Conservation (phyloP, 1,140 invertebrate genomes). For the Anoplolepis gracilipes region DNA sequence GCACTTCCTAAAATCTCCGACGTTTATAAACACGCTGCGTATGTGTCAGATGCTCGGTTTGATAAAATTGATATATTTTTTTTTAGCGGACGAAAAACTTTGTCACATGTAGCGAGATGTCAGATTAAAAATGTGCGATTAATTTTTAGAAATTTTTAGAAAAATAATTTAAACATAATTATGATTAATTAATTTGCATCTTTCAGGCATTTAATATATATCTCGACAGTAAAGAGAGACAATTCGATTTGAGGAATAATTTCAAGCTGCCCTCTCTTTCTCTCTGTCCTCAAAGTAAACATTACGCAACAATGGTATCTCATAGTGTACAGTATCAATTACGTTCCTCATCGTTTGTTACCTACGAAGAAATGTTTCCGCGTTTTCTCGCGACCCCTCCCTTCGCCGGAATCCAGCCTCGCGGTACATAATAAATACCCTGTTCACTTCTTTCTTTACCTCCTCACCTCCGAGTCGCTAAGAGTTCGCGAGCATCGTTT, state of each 20-base stretch:
- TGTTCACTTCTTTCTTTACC: constrained; percentile 12
- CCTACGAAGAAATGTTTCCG: constrained; percentile 29
- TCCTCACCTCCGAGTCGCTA: constrained; percentile 23
- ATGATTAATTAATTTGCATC: not conserved
- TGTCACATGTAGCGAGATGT: not conserved
- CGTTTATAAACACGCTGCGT: not conserved
- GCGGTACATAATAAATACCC: constrained; percentile 49
- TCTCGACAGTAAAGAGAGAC: not conserved
- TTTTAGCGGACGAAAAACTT: not conserved
- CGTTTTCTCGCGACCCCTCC: constrained; percentile 33
- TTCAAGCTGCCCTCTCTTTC: not conserved
- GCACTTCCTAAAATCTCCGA: constrained; percentile 17
- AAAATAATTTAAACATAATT: not conserved
- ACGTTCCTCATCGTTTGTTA: constrained; percentile 45
- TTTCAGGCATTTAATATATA: not conserved
- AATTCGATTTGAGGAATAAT: not conserved
- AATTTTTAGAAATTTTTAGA: not conserved
- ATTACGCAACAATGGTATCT: constrained; percentile 16
- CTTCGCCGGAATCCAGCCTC: constrained; percentile 35
- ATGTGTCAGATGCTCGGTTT: not conserved
- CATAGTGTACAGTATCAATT: constrained; percentile 24
- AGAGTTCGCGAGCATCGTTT: constrained; percentile 49
- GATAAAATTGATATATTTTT: not conserved
- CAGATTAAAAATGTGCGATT: not conserved
- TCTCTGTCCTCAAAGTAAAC: constrained; percentile 13